Percentiles rank a stretch among this genome's conserved stretches.
These are phyloP conservation scores for Alentia gelatinosa DNA, from an alignment of 2,888 invertebrate species.

Conservation along the genomic window DNA sequence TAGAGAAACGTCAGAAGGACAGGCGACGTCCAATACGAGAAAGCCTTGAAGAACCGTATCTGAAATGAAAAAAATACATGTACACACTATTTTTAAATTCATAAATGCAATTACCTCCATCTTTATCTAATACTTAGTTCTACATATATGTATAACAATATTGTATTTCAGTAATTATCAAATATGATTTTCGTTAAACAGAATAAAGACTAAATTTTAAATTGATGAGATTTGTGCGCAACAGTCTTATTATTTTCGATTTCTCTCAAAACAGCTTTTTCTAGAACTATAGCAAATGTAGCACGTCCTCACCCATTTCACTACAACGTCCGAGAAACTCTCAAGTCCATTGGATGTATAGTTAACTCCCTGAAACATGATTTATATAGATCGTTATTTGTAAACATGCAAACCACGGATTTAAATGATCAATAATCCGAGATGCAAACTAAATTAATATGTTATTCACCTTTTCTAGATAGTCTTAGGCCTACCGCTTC, in stretches of 20 bases:
- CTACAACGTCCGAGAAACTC: conserved; percentile 70
- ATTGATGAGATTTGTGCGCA: no score
- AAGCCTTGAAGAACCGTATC: conserved; percentile 73
- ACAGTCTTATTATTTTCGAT: neutral
- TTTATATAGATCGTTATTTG: no score
- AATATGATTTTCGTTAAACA: no score
- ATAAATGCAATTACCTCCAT: no score
- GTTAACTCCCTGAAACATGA: conserved; percentile 63
- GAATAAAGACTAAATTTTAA: no score
- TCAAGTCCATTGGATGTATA: conserved; percentile 73
- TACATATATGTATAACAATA: no score
- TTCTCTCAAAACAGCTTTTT: neutral
- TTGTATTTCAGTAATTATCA: no score
- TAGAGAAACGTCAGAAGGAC: conserved; percentile 71
- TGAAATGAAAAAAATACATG: no score
- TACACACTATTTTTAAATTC: no score
- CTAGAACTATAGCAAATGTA: neutral
- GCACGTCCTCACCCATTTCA: conserved; percentile 71
- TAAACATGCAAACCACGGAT: no score
- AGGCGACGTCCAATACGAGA: conserved; percentile 75
- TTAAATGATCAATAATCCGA: neutral
- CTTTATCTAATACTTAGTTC: no score
- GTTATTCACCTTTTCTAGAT: no score
- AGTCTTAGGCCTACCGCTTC: neutral
- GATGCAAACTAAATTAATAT: neutral